Evolutionary conservation across 2,888 invertebrate species (phyloP), one percentile per base, ranked within the genome.

Genomic region (Cactoblastis cactorum): DNA sequence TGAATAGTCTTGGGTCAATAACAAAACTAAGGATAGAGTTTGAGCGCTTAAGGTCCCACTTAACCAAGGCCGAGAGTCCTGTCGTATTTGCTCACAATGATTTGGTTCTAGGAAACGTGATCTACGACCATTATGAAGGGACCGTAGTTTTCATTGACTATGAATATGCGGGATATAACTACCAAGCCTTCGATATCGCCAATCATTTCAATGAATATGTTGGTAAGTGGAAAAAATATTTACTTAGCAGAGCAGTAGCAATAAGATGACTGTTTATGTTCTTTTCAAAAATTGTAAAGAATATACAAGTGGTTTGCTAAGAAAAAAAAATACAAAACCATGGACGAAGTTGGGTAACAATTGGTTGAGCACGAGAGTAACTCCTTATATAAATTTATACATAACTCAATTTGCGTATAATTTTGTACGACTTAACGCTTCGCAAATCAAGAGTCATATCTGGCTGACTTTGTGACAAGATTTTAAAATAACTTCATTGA

Each of bases 171-270:
- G 95, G 93, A 54, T 94, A 94, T 73, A 99, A 98, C 90, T 98
- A 96, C 83, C 97, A 97, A 84, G 96, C 97, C 6, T 98, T 92
- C 80, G 99, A 99, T 83, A 97, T 99, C 77, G 98, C 96, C 46
- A 98, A 99, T 90, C 99, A 99, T 90, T 99, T 99, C 87, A 94
- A 95, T 67, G 99, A 99, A 91, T 98, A 96, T 90, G 97, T 96
- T 62, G 99, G 98, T 94, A 83, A 91, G 89, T 86, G 50, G 24
- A 11, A n/a, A 9, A 6, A 6, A 28, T 28, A 28, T 8, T 1
- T 6, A 9, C 9, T 8, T 28, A 1, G 5, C 3, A n/a, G n/a
- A n/a, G n/a, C n/a, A n/a, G n/a, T n/a, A n/a, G n/a, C 8, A 28
- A 8, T 3, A 9, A 4, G 28, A 1, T 28, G 4, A 1, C 1